Evolutionary conservation across 2,797 vertebrate genomes (phyloP).

Genomic region (Anguilla pacifica): DNA sequence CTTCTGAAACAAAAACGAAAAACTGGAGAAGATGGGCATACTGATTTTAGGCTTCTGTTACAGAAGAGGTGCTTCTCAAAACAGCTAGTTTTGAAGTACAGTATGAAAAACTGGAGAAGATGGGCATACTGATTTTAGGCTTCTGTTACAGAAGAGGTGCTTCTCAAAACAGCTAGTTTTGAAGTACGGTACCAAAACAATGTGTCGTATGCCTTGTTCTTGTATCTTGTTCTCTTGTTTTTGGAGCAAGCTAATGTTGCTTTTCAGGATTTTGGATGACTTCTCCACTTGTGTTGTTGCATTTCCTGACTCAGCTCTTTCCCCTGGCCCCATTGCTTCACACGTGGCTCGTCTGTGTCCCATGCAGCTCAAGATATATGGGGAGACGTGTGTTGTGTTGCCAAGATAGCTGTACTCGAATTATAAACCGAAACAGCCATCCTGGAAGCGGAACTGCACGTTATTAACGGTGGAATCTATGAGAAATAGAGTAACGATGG

Average conservation of each 20-base stretch:
- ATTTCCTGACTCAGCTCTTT: background rate
- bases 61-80: background rate
- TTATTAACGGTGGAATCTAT: background rate
- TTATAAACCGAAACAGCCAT: slow-evolving; percentile 7
- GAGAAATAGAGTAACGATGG: background rate
- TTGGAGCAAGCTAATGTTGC: background rate
- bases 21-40: background rate
- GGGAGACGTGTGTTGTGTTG: background rate
- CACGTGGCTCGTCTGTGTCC: background rate
- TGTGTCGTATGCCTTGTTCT: background rate
- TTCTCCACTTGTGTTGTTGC: no score
- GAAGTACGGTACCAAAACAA: background rate
- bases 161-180: background rate
- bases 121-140: background rate
- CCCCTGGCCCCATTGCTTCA: background rate
- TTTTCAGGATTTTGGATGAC: background rate
- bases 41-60: background rate
- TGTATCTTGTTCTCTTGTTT: background rate
- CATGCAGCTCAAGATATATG: background rate
- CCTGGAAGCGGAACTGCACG: background rate
- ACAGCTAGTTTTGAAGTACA: background rate
- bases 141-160: background rate
- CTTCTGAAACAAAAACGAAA: background rate
- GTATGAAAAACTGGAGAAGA: background rate
- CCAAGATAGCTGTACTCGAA: background rate